Evolutionary conservation across 2,888 invertebrate species (phyloP), one percentile per base, ranked within the genome.

Genomic region (Notodromas monacha): DNA sequence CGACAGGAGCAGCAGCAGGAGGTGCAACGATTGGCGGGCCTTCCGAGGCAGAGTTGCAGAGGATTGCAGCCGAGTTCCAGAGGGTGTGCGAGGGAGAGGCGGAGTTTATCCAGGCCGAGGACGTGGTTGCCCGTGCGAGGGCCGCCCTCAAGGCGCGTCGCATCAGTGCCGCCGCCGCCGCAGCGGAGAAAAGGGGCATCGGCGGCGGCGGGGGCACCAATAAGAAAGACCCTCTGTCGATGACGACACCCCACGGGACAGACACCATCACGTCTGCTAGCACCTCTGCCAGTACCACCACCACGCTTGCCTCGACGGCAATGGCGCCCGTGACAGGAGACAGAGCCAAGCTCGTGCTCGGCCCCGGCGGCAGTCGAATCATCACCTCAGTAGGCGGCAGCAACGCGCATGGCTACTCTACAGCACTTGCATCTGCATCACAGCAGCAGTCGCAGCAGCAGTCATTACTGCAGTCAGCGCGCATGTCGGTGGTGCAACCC

Each of bases 1-100:
- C n/a, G n/a, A n/a, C n/a, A n/a, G n/a, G n/a, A n/a, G n/a, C n/a
- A n/a, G n/a, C n/a, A n/a, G n/a, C n/a, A n/a, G n/a, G n/a, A n/a
- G n/a, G n/a, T n/a, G n/a, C n/a, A n/a, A n/a, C n/a, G 21, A n/a
- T 8, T 6, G 21, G 21, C 21, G 31, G 16, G 16, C 34, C 34
- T 34, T 35, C 34, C 21, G 28, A 33, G 2, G 72, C 74, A 43
- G 72, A 72, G 42, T 56, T 76, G 34, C 66, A 69, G 3, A 64
- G 65, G 38, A 65, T 74, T 39, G 74, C 76, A 45, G 65, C 68
- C 14, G 67, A 73, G 45, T 77, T 74, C 46, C 72, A 74, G 43
- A 65, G 69, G 33, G 63, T 73, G 4, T 76, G 76, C 45, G 60
- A 63, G 34, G 58, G 59, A 35, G 73, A 74, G 45, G 66, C 68